Evolutionary conservation across 2,113 vertebrate genomes (phyloP).

Genomic region (Loxodonta africana): DNA sequence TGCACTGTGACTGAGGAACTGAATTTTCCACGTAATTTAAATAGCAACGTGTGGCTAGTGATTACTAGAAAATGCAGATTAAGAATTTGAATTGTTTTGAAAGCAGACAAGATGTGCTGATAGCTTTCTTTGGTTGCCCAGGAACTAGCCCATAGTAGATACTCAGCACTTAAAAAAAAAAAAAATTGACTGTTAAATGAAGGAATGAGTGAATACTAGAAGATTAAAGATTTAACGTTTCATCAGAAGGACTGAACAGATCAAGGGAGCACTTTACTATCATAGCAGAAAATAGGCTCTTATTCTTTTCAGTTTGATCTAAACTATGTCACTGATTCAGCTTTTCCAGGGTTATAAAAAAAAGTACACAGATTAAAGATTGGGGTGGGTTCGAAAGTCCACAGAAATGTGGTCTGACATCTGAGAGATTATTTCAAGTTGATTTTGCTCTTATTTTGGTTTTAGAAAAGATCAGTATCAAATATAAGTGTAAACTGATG

Average conservation of each 20-base stretch:
- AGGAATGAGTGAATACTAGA: not conserved
- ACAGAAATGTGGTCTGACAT: slow-evolving; percentile 35
- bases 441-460: slow-evolving; percentile 19
- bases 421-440: slow-evolving; percentile 49
- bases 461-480: slow-evolving; percentile 59
- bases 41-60: not conserved
- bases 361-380: not conserved
- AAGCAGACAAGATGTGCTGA: not conserved
- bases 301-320: slow-evolving; percentile 9
- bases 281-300: not conserved
- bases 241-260: not conserved
- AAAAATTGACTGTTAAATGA: not conserved
- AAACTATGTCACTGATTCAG: slow-evolving; percentile 21
- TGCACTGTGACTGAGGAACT: not conserved
- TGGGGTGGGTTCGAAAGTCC: not conserved
- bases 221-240: not conserved
- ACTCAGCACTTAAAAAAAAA: not conserved
- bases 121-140: not conserved
- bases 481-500: slow-evolving; percentile 37
- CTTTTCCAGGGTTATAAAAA: not conserved
- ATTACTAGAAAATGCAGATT: not conserved
- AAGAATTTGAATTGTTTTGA: slow-evolving; percentile 34
- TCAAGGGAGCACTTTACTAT: not conserved
- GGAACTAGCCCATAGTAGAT: not conserved
- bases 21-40: not conserved